Base-by-base conservation (phyloP, 2,888 invertebrate genomes). In the Sinopyrophorus schimmeli region DNA sequence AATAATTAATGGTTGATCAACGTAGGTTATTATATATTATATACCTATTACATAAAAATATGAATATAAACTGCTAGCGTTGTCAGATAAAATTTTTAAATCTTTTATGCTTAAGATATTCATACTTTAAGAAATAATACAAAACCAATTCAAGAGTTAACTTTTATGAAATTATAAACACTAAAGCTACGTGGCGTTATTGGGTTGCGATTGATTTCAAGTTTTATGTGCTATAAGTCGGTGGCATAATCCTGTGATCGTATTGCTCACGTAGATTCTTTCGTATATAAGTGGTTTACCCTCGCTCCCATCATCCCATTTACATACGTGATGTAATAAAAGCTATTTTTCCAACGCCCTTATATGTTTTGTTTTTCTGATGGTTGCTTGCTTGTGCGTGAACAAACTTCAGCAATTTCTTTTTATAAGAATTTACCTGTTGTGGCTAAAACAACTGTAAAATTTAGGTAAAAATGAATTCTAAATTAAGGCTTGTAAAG, bases 301-400 rank as follows among this genome's bases (percentile, higher is more conserved):
- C 54, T 52, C 51, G 47, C 51, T 47, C 32, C 51, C 41, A 48
- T 42, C 56, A 51, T 53, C 44, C 50, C 53, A 58, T 58, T 58
- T 58, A 55, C 58, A 57, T 58, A 58, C 56, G 58, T 57, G 58
- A 57, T 57, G 54, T 54, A 53, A 58, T 58, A 58, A 58, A 58
- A 58, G 50, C 56, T 51, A 53, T 55, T 53, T 47, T 30, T 31
- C 46, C 30, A 35, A 17, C 41, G 41, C 44, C 41, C 48, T 53
- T 51, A 44, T 49, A 55, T 49, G 41, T 43, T 54, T 51, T 54
- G 52, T 49, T 52, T 42, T 49, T 32, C 39, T 14, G 46, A 41
- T 47, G 50, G 41, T 27, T 50, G 42, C 42, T 39, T 42, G 42
- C 42, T 39, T 42, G 42, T 49, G 52, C 52, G 48, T 42, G 55